phyloP scores from a whole-genome alignment of 2,797 vertebrate genomes.

The Malacoraja senta region DNA sequence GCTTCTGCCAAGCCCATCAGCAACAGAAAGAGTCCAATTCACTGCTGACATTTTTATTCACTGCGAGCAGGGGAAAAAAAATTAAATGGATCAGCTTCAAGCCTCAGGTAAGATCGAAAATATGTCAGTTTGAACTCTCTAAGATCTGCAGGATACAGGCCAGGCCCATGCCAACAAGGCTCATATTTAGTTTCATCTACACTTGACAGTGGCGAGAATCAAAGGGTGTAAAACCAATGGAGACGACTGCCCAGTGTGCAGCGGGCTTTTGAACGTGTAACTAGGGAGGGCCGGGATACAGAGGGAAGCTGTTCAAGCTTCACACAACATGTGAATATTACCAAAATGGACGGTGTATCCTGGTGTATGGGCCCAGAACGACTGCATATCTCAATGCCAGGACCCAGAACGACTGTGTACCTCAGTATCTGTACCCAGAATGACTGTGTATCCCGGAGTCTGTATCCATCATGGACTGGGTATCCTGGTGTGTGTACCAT shows the following conservation, averaged over 20 bases:
- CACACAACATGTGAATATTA: not conserved
- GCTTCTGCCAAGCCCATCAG: too few relatives aligned
- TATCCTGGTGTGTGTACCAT: too few relatives aligned
- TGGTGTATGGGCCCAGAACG: too few relatives aligned
- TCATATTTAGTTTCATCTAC: not conserved
- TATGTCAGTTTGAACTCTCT: not conserved
- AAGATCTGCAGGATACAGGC: not conserved
- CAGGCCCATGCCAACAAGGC: not conserved
- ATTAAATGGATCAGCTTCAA: not conserved
- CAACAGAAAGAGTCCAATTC: constrained; percentile 1
- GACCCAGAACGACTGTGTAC: too few relatives aligned
- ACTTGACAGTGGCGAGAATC: not conserved
- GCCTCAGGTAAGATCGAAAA: not conserved
- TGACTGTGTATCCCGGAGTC: too few relatives aligned
- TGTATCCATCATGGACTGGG: too few relatives aligned
- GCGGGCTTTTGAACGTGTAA: not conserved
- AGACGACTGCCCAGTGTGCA: not conserved
- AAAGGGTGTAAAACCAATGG: not conserved
- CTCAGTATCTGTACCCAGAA: too few relatives aligned
- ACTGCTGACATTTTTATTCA: not conserved
- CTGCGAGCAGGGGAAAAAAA: not conserved
- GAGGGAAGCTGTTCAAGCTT: not conserved
- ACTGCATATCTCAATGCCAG: too few relatives aligned
- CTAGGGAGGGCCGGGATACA: not conserved
- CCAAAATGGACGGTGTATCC: too few relatives aligned